Evolutionary conservation across 2,888 invertebrate species (phyloP), one percentile per base, ranked within the genome.

Genomic region (Periphyllus acericola): DNA sequence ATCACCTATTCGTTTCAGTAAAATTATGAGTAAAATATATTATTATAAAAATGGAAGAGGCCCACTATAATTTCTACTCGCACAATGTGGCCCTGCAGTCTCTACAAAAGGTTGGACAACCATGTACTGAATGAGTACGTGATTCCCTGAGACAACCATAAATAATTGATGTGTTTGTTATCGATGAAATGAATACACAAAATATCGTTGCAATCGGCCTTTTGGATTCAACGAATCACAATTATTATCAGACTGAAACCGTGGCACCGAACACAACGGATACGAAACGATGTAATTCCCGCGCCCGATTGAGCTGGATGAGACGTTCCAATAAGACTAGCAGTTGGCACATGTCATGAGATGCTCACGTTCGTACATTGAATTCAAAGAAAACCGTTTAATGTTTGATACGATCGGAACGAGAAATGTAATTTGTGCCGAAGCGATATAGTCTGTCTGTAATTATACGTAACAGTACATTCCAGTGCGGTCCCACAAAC

Each of bases 381-480:
- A 40, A 52, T 78, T 32, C 29, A 29, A 46, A 55, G 55, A 55
- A 55, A 78, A 34, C 11, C 78, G 34, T 78, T 78, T 55, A 78
- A 25, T 55, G 78, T 55, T 14, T 25, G 78, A 78, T 55, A 34
- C 34, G 21, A 25, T 78, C 34, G 32, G 32, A 34, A 55, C 14
- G 34, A 55, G 34, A 78, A 78, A 34, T 55, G 32, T 55, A 55
- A 55, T 55, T 34, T 32, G 55, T 55, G 11, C 32, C 34, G 14
- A 11, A 55, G 55, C 55, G 21, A 32, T 32, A 78, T 2, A 32
- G 40, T 46, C 46, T n/a, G 11, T 55, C 32, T 34, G 19, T 11
- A 78, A 78, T 52, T 21, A 11, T 52, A 52, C 46, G 76, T 46
- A 52, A 52, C 32, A 52, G 76, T 21, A 55, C 55, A 78, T 78